Conservation (phyloP, 1,140 invertebrate genomes). For the Dryas iulia region DNA sequence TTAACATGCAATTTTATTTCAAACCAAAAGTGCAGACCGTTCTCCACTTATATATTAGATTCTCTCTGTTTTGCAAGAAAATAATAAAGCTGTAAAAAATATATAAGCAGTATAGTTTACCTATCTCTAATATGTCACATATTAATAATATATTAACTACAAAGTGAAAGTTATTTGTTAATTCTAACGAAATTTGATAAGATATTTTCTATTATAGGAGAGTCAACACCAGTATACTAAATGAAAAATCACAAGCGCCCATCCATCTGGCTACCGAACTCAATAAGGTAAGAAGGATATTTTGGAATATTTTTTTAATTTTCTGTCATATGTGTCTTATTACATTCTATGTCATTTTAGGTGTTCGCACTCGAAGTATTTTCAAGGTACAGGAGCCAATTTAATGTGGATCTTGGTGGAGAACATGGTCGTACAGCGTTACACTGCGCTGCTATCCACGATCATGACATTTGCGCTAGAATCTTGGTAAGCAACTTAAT, state of each 20-base stretch:
- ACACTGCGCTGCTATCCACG: conserved; percentile 90
- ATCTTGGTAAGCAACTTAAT: conserved; percentile 84
- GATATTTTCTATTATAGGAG: conserved; percentile 75
- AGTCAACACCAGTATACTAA: conserved; percentile 85
- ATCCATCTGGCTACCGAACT: conserved; percentile 90
- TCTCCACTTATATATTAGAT: too few species aligned
- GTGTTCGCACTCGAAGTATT: conserved; percentile 85
- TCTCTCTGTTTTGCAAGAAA: too few species aligned
- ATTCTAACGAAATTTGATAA: background rate
- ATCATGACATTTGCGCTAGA: conserved; percentile 88
- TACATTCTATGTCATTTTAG: conserved; percentile 29
- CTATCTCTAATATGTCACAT: too few species aligned
- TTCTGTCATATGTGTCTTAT: background rate
- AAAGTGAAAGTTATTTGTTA: too few species aligned
- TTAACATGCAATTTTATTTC: too few species aligned
- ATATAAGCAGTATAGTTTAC: too few species aligned
- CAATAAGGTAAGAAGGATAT: conserved; percentile 81
- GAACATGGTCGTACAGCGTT: conserved; percentile 90
- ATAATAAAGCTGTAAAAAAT: too few species aligned
- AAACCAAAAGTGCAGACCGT: too few species aligned
- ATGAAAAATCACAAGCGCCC: conserved; percentile 88
- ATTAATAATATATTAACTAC: too few species aligned
- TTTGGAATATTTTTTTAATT: background rate
- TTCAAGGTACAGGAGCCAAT: conserved; percentile 83
- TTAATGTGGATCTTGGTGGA: conserved; percentile 87